Base-by-base conservation (phyloP, 2,113 vertebrate species). In the Nicator chloris region DNA sequence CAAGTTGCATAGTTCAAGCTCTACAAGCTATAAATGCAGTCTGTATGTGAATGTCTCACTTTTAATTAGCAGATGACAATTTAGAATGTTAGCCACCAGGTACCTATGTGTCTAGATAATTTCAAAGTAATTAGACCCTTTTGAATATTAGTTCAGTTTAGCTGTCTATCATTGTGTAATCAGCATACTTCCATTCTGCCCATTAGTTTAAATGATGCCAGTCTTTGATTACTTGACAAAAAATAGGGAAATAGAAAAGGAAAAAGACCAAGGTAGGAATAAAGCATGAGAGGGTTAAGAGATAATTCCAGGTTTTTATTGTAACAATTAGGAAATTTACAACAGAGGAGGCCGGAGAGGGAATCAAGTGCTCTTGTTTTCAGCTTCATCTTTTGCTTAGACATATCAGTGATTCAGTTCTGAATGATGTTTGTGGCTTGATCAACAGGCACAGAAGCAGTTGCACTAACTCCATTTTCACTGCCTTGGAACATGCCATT, bases 311-410 rank as follows among this genome's bases (percentile, higher is more conserved):
- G 3, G 4, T 49, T 84, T 71, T 47, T 49, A 37, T 35, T 50
- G 15, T 26, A 66, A 31, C 19, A 72, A 33, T 18, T 7, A 87
- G 42, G 26, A 82, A 35, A 45, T 64, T 50, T 56, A 37, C 15
- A 39, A 4, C 2, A 3, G 23, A 8, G 9, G 6, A 18, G 8
- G 13, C 2, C 1, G 1, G 2, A 37, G 11, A 23, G 23, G 44
- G 11, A 16, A 2, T 27, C 27, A 39, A 49, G 28, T 13, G 28
- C 8, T 60, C 9, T 14, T 50, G 13, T 45, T 92, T 95, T 61
- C 17, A 56, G 6, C 61, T 89, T 72, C 50, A 59, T 19, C 2
- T 65, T 78, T 73, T 80, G 9, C 22, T 89, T 69, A 44, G 39
- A 31, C 9, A 22, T 50, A 33, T 35, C 37, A 61, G 7, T 35